Percentiles rank a stretch among this genome's conserved stretches.
phyloP scores from a whole-genome alignment of 1,140 invertebrate genomes.

The Caenorhabditis elegans region DNA sequence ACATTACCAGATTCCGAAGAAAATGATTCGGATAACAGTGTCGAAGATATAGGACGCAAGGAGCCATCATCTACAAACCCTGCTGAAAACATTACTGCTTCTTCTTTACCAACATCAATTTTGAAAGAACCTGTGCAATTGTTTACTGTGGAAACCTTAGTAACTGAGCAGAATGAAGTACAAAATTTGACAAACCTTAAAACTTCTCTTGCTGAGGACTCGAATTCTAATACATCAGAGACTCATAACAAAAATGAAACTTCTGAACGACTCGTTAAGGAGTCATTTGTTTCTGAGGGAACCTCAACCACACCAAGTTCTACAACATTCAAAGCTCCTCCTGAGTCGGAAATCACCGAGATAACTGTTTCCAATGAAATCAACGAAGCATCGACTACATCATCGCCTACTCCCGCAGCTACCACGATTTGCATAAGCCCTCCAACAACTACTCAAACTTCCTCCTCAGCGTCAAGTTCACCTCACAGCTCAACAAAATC shows the following conservation, averaged over 20 bases:
- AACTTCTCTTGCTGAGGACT: neutral
- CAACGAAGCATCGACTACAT: neutral
- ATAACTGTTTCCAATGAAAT: too few relatives aligned
- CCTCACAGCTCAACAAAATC: neutral
- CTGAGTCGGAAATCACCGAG: too few relatives aligned
- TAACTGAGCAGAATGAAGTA: neutral
- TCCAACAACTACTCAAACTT: neutral
- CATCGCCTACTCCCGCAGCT: neutral
- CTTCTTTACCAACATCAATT: neutral
- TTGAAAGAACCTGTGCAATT: neutral
- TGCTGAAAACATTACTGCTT: too few relatives aligned
- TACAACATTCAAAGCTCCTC: too few relatives aligned
- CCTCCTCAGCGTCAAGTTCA: too few relatives aligned
- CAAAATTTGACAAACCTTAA: neutral
- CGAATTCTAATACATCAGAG: neutral
- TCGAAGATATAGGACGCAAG: neutral
- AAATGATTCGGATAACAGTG: neutral
- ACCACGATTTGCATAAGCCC: neutral
- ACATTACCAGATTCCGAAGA: neutral
- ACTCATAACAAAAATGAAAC: neutral
- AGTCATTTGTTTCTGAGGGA: too few relatives aligned
- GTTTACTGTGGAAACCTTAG: neutral
- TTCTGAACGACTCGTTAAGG: neutral
- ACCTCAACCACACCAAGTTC: too few relatives aligned
- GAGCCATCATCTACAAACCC: neutral